Base-by-base conservation (phyloP, 2,888 invertebrate genomes). In the Tineola bisselliella region DNA sequence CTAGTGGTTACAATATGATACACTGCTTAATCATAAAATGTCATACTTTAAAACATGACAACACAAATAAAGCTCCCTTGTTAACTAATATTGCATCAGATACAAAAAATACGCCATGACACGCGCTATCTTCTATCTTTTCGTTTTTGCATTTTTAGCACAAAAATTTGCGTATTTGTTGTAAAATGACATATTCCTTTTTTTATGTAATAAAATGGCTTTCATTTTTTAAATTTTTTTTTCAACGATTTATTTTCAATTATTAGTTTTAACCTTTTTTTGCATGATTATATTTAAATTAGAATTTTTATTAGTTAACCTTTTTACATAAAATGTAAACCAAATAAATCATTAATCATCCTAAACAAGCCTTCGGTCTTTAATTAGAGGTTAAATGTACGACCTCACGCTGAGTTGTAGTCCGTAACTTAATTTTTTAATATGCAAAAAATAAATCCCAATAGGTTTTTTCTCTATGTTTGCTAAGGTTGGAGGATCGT, bases 301-400 rank as follows among this genome's bases (percentile, higher is more conserved):
- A 38, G 38, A 38, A 10, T 38, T 38, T 38, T n/a, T n/a, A 38
- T 56, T 56, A 19, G 30, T 56, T 4, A 30, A 5, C 56, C 25
- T 18, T n/a, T 56, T 30, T 6, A 11, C 18, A 56, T 56, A 56
- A 30, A 30, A 30, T 52, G 15, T 56, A 56, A 56, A 56, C 6
- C 25, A 17, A 30, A 33, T 44, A 48, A 44, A 44, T 43, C 18
- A 58, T 61, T 61, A 57, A 57, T 61, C 61, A 33, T 61, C 25
- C 25, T 44, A 57, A 61, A 62, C 59, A 57, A 62, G 66, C 65
- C 70, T 67, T 70, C 71, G 69, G 67, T 67, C 66, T 67, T 70
- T 77, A 75, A 80, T 77, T 71, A 74, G 71, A 6, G 68, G 68
- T 67, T 69, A 66, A 58, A 43, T 67, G 69, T 25, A 66, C 63